phyloP scores from a whole-genome alignment of 2,113 vertebrate genomes.

The Phrynocephalus versicolor region DNA sequence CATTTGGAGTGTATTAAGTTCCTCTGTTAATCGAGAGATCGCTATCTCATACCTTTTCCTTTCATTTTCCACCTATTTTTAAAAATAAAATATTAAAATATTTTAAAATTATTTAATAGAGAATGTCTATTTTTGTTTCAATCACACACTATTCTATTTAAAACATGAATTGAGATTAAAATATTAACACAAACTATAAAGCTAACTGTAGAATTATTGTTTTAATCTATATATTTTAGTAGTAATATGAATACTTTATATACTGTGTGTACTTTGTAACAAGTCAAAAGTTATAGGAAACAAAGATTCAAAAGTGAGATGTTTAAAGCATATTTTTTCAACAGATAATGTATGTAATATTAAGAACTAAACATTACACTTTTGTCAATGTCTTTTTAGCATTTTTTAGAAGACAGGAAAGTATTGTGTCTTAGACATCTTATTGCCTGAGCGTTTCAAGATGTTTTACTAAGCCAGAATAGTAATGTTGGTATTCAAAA shows the following conservation, averaged over 20 bases:
- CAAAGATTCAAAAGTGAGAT: not conserved
- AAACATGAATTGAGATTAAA: not conserved
- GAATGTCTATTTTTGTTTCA: not conserved
- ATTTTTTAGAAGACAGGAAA: not conserved
- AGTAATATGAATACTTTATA: not conserved
- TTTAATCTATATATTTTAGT: not conserved
- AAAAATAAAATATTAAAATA: slow-evolving; percentile 17
- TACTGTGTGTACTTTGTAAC: no score
- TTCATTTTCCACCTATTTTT: slow-evolving; percentile 80
- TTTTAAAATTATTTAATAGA: not conserved
- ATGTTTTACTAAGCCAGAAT: not conserved
- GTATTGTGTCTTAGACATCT: not conserved
- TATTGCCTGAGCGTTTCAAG: not conserved
- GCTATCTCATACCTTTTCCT: slow-evolving; percentile 86
- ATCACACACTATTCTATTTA: not conserved
- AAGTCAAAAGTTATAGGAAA: not conserved
- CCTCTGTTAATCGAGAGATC: slow-evolving; percentile 85
- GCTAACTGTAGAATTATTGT: not conserved
- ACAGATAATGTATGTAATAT: not conserved
- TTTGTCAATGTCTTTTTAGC: no score
- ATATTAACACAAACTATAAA: not conserved
- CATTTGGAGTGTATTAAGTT: slow-evolving; percentile 87
- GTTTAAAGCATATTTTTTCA: not conserved
- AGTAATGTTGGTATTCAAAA: not conserved
- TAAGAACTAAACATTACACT: not conserved